Conservation (phyloP, 2,797 vertebrate species). For the Lepidocolaptes lacrymiger region DNA sequence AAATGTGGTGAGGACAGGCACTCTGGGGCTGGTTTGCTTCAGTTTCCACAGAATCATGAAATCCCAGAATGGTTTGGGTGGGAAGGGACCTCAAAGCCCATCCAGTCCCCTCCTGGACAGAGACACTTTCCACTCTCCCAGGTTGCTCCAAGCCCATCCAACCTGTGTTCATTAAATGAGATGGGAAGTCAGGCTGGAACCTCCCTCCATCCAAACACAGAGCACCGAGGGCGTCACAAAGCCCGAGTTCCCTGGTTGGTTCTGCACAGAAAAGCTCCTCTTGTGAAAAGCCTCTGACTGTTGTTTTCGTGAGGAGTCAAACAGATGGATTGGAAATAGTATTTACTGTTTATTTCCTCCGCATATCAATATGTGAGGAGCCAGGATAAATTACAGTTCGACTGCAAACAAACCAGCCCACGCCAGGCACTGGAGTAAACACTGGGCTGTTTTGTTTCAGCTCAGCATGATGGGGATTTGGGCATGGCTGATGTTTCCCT, state of each 20-base stretch:
- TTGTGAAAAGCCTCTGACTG: conserved; percentile 74
- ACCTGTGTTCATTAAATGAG: not conserved
- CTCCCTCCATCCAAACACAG: not conserved
- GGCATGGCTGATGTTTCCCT: conserved; percentile 51
- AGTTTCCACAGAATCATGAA: not conserved
- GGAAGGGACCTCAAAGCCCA: not conserved
- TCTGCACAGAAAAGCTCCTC: conserved; percentile 27
- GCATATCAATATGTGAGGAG: conserved; percentile 80
- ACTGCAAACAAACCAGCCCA: conserved; percentile 76
- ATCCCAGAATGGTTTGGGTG: not conserved
- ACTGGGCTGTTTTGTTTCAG: conserved; percentile 53
- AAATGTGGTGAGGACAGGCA: too few relatives aligned
- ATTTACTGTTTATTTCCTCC: conserved; percentile 81
- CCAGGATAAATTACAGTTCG: conserved; percentile 76
- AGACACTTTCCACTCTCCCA: rapidly evolving
- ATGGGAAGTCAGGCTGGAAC: not conserved
- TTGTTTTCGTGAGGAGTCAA: conserved; percentile 74
- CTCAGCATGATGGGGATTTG: conserved; percentile 57
- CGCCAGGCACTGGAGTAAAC: conserved; percentile 63
- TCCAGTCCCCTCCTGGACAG: not conserved
- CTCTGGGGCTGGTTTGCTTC: not conserved
- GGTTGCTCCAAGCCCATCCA: not conserved
- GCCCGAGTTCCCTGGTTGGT: not conserved
- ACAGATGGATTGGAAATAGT: conserved; percentile 81
- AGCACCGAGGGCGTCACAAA: not conserved